Conservation (phyloP, 2,797 vertebrate genomes). For the Centropyge bicolor region DNA sequence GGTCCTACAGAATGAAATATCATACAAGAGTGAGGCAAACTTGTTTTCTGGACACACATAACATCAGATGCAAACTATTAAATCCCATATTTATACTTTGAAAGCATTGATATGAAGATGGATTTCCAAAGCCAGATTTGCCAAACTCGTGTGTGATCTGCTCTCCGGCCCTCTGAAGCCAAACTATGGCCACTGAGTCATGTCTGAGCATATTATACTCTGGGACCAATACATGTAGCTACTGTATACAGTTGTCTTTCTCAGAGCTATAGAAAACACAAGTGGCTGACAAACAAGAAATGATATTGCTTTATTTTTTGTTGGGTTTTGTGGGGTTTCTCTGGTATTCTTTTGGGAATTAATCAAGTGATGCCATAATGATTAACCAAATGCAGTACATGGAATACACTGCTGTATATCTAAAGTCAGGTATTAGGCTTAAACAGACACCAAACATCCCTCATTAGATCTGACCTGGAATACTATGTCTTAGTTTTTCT, state of each 20-base stretch:
- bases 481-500: not conserved
- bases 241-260: constrained; percentile 39
- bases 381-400: constrained; percentile 11
- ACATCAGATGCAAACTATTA: not conserved
- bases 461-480: not conserved
- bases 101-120: constrained; percentile 1
- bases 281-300: constrained; percentile 44
- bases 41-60: constrained; percentile 5
- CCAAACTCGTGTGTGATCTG: constrained; percentile 66
- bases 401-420: not conserved
- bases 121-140: constrained; percentile 30
- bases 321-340: constrained; percentile 29
- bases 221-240: constrained; percentile 23
- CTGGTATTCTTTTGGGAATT: not conserved
- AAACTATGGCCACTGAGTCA: constrained; percentile 73
- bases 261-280: constrained; percentile 79
- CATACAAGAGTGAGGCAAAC: constrained; percentile 62
- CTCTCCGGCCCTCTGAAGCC: constrained; percentile 49
- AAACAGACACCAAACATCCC: not conserved
- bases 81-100: constrained; percentile 4
- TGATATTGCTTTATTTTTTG: not conserved
- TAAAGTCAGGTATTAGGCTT: not conserved
- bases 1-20: constrained; percentile 35
- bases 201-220: constrained; percentile 57
- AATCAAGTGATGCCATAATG: constrained; percentile 2